phyloP scores from a whole-genome alignment of 2,797 vertebrate genomes.

The Clarias pachynema region DNA sequence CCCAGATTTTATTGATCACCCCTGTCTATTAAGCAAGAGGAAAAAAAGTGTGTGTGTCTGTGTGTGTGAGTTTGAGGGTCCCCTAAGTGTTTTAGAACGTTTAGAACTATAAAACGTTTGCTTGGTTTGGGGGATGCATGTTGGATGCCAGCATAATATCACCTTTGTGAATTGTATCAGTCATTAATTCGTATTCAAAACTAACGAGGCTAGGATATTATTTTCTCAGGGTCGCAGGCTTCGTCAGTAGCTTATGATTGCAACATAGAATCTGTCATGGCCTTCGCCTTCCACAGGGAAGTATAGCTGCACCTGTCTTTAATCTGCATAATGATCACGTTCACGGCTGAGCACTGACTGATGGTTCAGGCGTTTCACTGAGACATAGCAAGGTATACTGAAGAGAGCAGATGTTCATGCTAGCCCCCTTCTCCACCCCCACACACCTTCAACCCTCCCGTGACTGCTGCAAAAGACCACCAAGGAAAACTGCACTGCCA shows the following conservation, averaged over 20 bases:
- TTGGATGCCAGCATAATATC: neutral
- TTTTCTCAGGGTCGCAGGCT: neutral
- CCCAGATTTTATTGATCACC: neutral
- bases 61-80: too few relatives aligned
- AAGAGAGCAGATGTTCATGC: conserved; percentile 61
- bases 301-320: conserved; percentile 68
- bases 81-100: neutral
- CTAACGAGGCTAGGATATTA: neutral
- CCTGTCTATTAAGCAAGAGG: neutral
- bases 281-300: conserved; percentile 42
- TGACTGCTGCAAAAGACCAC: conserved; percentile 60
- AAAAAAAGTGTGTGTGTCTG: too few relatives aligned
- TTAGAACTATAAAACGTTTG: neutral
- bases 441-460: conserved; percentile 28
- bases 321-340: conserved; percentile 71
- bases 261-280: conserved; percentile 31
- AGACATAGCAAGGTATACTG: conserved; percentile 39
- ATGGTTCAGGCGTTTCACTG: conserved; percentile 65
- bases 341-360: conserved; percentile 61
- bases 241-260: neutral
- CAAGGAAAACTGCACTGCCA: conserved; percentile 52
- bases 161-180: neutral
- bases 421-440: conserved; percentile 37
- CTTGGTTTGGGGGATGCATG: neutral
- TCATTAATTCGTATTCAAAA: neutral